Conservation (phyloP, 2,888 invertebrate species). For the Eupithecia exiguata region DNA sequence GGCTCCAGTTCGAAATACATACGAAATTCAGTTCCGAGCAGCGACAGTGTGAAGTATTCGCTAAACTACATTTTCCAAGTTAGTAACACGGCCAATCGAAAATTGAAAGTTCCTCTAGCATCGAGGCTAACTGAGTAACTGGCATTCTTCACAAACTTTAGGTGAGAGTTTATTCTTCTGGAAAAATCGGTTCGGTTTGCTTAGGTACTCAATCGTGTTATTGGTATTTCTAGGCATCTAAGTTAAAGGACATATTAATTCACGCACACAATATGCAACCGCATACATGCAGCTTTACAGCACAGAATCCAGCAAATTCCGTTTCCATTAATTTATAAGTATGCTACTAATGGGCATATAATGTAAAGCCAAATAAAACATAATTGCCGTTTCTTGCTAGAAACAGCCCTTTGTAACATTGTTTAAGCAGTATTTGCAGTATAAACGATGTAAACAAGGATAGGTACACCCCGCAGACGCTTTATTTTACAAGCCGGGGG, state of each 20-base stretch:
- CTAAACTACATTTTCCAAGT: conserved; percentile 77
- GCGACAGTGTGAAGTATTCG: conserved; percentile 68
- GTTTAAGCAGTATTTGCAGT: conserved; percentile 53
- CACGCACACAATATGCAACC: too few species aligned
- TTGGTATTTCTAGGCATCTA: conserved; percentile 30
- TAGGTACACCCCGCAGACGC: conserved; percentile 65
- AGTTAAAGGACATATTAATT: too few species aligned
- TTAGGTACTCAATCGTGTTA: conserved; percentile 53
- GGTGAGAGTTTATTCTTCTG: conserved; percentile 64
- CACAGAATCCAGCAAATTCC: too few species aligned
- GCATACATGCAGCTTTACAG: too few species aligned
- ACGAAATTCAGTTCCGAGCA: conserved; percentile 68
- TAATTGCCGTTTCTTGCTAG: not conserved
- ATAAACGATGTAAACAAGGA: conserved; percentile 70
- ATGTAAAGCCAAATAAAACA: not conserved
- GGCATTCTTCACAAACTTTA: conserved; percentile 77
- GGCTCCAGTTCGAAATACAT: conserved; percentile 60
- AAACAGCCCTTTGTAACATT: not conserved
- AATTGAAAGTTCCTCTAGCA: conserved; percentile 76
- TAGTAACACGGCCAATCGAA: conserved; percentile 81
- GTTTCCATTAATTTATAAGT: too few species aligned
- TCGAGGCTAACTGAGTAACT: conserved; percentile 77
- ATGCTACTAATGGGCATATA: too few species aligned
- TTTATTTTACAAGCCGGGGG: conserved; percentile 68
- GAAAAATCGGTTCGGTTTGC: conserved; percentile 69